Evolutionary conservation across 30 jellyfish, hydroid and myxozoan species (phyloP).

Genomic region (Euphysa ruthae): DNA sequence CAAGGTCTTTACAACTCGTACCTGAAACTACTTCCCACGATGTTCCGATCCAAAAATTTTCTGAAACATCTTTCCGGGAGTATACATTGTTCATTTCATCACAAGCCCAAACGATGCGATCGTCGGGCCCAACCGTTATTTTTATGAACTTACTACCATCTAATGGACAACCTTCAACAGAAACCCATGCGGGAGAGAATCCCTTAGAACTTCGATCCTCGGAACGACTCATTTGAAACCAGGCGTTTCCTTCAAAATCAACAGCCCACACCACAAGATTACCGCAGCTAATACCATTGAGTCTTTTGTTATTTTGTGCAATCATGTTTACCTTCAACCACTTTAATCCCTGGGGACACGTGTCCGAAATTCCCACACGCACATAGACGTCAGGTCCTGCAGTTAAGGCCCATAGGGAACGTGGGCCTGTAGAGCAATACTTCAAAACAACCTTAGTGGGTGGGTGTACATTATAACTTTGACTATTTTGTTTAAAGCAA

Average conservation of each 20-base stretch:
- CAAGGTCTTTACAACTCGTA: slow-evolving; percentile 82
- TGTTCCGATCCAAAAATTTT: slow-evolving; percentile 82
- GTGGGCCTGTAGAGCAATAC: slow-evolving; percentile 77
- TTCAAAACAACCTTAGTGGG: slow-evolving; percentile 76
- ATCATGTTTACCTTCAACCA: slow-evolving; percentile 87
- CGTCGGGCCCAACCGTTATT: slow-evolving; percentile 84
- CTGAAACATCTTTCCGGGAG: slow-evolving; percentile 88
- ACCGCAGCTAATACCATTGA: slow-evolving; percentile 73
- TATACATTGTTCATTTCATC: slow-evolving; percentile 87
- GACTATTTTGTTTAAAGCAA: slow-evolving; percentile 79
- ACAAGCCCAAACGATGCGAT: slow-evolving; percentile 88
- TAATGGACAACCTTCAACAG: slow-evolving; percentile 92
- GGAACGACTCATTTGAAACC: slow-evolving; percentile 90
- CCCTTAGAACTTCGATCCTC: slow-evolving; percentile 57
- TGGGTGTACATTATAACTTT: slow-evolving; percentile 74
- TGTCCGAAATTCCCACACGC: slow-evolving; percentile 71
- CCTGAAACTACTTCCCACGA: slow-evolving; percentile 97
- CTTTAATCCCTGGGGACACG: slow-evolving; percentile 91
- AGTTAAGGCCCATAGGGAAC: slow-evolving; percentile 92
- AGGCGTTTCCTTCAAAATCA: slow-evolving; percentile 89
- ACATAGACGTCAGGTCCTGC: slow-evolving; percentile 77
- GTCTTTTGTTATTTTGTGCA: slow-evolving; percentile 72
- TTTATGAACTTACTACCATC: slow-evolving; percentile 91
- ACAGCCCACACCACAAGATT: slow-evolving; percentile 94
- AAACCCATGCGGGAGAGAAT: slow-evolving; percentile 89